Percentiles rank a stretch among this genome's conserved stretches.
These are phyloP conservation scores for Cheilosia impressa DNA, from an alignment of 2,888 invertebrate genomes.

Conservation along the genomic window DNA sequence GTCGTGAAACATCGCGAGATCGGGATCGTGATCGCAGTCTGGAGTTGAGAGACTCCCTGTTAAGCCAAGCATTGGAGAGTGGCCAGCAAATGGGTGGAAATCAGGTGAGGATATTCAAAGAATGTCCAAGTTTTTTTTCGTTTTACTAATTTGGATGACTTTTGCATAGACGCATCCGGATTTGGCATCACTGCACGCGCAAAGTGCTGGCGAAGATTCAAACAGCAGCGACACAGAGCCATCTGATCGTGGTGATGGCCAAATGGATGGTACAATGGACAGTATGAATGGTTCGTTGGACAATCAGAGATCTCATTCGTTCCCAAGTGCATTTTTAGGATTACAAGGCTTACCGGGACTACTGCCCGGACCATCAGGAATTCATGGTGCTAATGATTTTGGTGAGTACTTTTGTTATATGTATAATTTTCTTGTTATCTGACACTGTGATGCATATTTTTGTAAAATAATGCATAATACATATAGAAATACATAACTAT, in stretches of 20 bases:
- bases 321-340: constrained; percentile 91
- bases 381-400: constrained; percentile 92
- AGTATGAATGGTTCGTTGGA: constrained; percentile 88
- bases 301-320: constrained; percentile 88
- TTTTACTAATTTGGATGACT: background rate
- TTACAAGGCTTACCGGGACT: constrained; percentile 91
- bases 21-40: constrained; percentile 86
- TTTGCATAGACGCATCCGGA: constrained; percentile 84
- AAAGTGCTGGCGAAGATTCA: constrained; percentile 92
- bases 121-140: background rate
- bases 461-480: constrained; percentile 49
- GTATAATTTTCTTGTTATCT: constrained; percentile 8
- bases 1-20: constrained; percentile 80
- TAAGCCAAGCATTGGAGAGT: constrained; percentile 91
- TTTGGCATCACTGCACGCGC: constrained; percentile 86
- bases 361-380: constrained; percentile 93
- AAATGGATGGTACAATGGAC: constrained; percentile 86
- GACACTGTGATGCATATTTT: constrained; percentile 30
- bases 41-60: constrained; percentile 89
- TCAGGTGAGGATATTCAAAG: constrained; percentile 62
- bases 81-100: constrained; percentile 84
- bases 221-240: constrained; percentile 93
- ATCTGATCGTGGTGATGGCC: constrained; percentile 87
- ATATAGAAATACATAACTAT: constrained; percentile 46
- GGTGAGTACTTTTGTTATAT: constrained; percentile 85